These are phyloP conservation scores for Trichacis sp. DNA, from an alignment of 2,888 invertebrate genomes.

Conservation along the genomic window DNA sequence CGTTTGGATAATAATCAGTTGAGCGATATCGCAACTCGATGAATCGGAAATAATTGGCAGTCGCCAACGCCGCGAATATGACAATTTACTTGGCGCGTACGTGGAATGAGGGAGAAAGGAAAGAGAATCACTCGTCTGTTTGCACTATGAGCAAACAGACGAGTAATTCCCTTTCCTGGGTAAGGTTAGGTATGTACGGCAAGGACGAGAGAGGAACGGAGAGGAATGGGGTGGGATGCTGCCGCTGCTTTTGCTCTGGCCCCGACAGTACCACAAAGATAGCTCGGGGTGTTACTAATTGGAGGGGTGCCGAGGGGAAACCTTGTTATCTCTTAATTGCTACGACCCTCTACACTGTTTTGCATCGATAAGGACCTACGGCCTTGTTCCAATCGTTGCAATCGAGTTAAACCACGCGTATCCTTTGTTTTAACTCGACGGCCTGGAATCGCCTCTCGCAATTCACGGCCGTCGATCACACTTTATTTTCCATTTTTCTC, in stretches of 20 bases:
- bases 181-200: too few relatives aligned
- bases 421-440: conserved; percentile 14
- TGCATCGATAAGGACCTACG: conserved; percentile 65
- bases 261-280: conserved; percentile 49
- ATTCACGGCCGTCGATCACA: conserved; percentile 15
- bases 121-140: conserved; percentile 34
- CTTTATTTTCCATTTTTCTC: conserved; percentile 32
- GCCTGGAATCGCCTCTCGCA: conserved; percentile 2
- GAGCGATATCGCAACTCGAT: conserved; percentile 62
- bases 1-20: conserved; percentile 67
- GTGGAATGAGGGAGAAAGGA: too few relatives aligned
- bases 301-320: conserved; percentile 66
- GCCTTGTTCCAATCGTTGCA: conserved; percentile 24
- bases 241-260: conserved; percentile 47
- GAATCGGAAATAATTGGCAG: conserved; percentile 64
- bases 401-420: too few relatives aligned
- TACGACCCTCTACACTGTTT: conserved; percentile 66
- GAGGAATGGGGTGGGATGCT: conserved; percentile 28
- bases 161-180: too few relatives aligned
- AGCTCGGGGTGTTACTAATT: conserved; percentile 67
- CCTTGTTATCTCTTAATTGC: conserved; percentile 70
- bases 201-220: conserved; percentile 8
- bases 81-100: too few relatives aligned
- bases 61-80: too few relatives aligned
- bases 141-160: conserved; percentile 36